A percentile compares a stretch with the other conserved stretches of the same genome.
These are phyloP conservation scores for Phocides pigmalion DNA, from an alignment of 1,140 invertebrate genomes.

Conservation along the genomic window DNA sequence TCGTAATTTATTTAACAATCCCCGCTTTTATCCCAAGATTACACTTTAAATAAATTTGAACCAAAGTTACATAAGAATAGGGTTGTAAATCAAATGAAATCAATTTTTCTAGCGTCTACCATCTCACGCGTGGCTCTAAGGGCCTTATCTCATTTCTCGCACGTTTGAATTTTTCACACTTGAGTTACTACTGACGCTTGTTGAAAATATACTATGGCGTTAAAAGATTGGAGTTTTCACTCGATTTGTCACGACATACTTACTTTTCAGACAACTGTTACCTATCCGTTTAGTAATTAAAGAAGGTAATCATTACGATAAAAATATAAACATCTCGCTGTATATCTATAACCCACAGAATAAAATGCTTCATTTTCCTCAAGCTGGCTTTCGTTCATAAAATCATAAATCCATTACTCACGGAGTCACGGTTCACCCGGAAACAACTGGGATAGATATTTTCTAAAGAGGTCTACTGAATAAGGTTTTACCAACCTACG, in stretches of 20 bases:
- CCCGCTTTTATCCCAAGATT: neutral
- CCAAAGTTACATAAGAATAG: neutral
- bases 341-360: no score
- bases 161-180: constrained; percentile 43
- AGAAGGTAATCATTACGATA: no score
- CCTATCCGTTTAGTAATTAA: neutral
- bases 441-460: no score
- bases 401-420: no score
- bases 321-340: no score
- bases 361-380: no score
- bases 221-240: constrained; percentile 28
- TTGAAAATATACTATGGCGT: constrained; percentile 34
- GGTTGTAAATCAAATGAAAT: constrained; percentile 9
- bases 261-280: neutral
- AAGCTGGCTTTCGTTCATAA: no score
- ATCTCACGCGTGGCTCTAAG: constrained; percentile 34
- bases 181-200: constrained; percentile 34
- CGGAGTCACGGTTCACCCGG: no score
- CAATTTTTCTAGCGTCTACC: constrained; percentile 17
- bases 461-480: no score
- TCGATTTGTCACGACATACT: constrained; percentile 14
- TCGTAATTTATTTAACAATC: no score
- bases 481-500: no score
- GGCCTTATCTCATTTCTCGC: constrained; percentile 41
- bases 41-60: neutral